These are phyloP conservation scores for Drosophila dives DNA, from an alignment of 2,888 invertebrate genomes.

Conservation along the genomic window DNA sequence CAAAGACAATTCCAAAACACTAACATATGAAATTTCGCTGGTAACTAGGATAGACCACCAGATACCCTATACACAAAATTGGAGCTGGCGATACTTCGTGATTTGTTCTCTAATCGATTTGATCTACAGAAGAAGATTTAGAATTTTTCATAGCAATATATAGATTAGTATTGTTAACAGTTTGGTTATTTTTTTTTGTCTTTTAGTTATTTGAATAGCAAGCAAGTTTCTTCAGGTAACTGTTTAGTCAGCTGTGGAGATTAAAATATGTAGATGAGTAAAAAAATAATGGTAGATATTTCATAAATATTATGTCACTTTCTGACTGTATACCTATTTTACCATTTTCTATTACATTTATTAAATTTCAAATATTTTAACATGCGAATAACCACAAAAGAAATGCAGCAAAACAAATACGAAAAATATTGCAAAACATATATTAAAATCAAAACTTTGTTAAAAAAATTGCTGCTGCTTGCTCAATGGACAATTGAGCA, in stretches of 20 bases:
- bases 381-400: conserved; percentile 7
- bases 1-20: conserved; percentile 42
- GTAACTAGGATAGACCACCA: background rate
- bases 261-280: background rate
- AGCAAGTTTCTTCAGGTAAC: background rate
- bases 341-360: background rate
- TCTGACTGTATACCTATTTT: background rate
- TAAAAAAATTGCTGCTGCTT: conserved; percentile 22
- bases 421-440: conserved; percentile 25
- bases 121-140: background rate
- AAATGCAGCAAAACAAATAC: conserved; percentile 3
- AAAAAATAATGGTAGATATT: background rate
- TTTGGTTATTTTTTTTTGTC: background rate
- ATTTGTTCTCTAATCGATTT: background rate
- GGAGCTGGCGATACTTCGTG: background rate
- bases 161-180: background rate
- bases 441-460: conserved; percentile 40
- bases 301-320: background rate
- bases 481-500: conserved; percentile 33
- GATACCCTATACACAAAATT: conserved; percentile 2
- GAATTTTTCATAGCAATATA: background rate
- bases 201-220: background rate
- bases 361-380: background rate
- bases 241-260: background rate
- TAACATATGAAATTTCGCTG: conserved; percentile 9